Base-by-base conservation (phyloP, 2,113 vertebrate genomes). In the Scomber japonicus region DNA sequence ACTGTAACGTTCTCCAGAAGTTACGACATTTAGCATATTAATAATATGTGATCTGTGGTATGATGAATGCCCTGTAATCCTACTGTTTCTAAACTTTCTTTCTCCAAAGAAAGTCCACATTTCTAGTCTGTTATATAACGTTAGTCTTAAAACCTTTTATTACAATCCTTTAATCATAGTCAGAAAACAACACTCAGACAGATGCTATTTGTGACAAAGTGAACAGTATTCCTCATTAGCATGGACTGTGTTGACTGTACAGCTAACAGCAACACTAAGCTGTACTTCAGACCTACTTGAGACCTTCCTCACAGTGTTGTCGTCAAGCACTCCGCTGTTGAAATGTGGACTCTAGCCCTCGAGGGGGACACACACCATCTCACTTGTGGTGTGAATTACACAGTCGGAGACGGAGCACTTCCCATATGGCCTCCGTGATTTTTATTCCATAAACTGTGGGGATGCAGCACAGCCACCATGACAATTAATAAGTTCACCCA, bases 311-410 rank as follows among this genome's bases (percentile, higher is more conserved):
- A 11, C 30, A 14, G 31, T 35, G 53, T 24, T 1, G 21, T 81
- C 73, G 54, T 71, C 54, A 12, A 62, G 70, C 15, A 10, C 61
- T 84, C 67, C 54, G 16, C 68, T 50, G 50, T 27, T 27, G 21
- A 64, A 60, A 56, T 59, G 51, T 83, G 51, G 57, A 79, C 64
- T 44, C n/a, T 24, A 46, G 31, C 55, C 71, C n/a, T 27, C 24
- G 24, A 19, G 57, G 55, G 45, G 40, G 48, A 53, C 44, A 48
- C 46, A 30, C 19, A n/a, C 40, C 44, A 16, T 46, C 64, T 62
- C 60, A 21, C 72, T 78, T 53, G 70, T 53, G 66, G 67, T 64
- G 73, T 75, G 59, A 79, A 79, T 79, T 62, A 57, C 80, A 67
- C 72, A 77, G 64, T 67, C 46, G 55, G 56, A 64, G 55, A 67